Conservation (phyloP, 2,113 vertebrate genomes). For the Phocoena phocoena region DNA sequence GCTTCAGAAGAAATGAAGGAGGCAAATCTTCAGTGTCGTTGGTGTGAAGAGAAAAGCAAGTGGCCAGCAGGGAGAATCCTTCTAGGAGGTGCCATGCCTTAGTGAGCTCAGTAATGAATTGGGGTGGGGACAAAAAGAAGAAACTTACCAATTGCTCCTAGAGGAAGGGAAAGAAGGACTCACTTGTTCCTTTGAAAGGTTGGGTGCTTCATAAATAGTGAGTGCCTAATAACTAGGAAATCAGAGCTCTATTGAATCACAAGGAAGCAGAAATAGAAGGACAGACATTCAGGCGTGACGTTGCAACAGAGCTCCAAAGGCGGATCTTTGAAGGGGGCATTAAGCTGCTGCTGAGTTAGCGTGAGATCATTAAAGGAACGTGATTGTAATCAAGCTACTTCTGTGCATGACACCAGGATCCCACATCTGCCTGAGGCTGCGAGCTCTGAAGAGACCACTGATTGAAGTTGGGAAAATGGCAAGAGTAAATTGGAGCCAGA, state of each 20-base stretch:
- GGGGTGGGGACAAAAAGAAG: neutral
- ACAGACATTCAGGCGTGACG: neutral
- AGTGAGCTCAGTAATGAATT: neutral
- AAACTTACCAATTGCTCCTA: neutral
- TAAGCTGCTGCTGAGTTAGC: slow-evolving; percentile 40
- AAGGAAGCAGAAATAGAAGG: slow-evolving; percentile 34
- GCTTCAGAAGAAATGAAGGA: slow-evolving; percentile 51
- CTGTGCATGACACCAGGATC: slow-evolving; percentile 43
- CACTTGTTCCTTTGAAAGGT: neutral
- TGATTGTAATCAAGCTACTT: slow-evolving; percentile 69
- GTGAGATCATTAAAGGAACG: slow-evolving; percentile 57
- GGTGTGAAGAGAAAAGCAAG: slow-evolving; percentile 33
- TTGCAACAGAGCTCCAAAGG: neutral
- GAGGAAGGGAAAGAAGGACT: neutral
- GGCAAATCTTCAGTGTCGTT: slow-evolving; percentile 46
- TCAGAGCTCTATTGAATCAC: neutral
- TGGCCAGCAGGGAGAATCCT: neutral
- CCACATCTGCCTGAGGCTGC: slow-evolving; percentile 62
- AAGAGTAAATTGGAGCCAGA: slow-evolving; percentile 41
- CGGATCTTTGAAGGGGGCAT: neutral
- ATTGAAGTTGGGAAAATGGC: slow-evolving; percentile 48
- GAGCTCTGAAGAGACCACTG: slow-evolving; percentile 61
- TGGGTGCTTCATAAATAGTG: neutral
- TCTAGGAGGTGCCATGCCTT: neutral
- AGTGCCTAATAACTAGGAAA: neutral